phyloP scores from a whole-genome alignment of 2,113 vertebrate genomes.

The Plecotus auritus region DNA sequence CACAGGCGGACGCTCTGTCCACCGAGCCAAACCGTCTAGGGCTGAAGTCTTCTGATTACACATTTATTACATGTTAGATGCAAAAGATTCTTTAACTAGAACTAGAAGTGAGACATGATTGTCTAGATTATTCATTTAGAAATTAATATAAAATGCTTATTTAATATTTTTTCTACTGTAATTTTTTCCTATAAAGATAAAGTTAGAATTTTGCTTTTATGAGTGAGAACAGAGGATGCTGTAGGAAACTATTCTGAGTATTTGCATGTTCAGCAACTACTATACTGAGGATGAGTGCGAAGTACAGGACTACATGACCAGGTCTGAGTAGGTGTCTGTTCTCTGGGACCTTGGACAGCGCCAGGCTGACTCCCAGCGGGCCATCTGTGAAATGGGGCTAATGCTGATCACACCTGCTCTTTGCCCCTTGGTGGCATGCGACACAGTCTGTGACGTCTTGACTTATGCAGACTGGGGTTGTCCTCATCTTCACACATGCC shows the following conservation, averaged over 20 bases:
- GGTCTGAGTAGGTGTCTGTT: background rate
- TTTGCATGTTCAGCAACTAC: constrained; percentile 13
- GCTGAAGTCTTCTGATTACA: background rate
- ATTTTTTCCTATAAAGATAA: background rate
- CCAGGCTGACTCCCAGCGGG: background rate
- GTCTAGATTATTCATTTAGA: background rate
- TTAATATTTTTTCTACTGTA: background rate
- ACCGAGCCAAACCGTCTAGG: too few relatives aligned
- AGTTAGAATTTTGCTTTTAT: background rate
- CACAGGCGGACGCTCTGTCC: too few relatives aligned
- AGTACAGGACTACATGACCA: background rate
- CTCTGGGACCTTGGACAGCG: background rate
- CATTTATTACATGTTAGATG: background rate
- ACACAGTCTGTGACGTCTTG: background rate
- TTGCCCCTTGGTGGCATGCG: background rate
- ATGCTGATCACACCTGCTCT: background rate
- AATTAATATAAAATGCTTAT: background rate
- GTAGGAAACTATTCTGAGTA: background rate
- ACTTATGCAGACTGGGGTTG: background rate
- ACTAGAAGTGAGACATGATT: background rate
- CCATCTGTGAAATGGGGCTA: background rate
- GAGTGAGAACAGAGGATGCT: background rate
- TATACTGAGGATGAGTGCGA: background rate
- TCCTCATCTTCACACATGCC: background rate
- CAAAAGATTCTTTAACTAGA: background rate